Conservation (phyloP, 1,140 invertebrate genomes). For the Drosophila sproati region DNA sequence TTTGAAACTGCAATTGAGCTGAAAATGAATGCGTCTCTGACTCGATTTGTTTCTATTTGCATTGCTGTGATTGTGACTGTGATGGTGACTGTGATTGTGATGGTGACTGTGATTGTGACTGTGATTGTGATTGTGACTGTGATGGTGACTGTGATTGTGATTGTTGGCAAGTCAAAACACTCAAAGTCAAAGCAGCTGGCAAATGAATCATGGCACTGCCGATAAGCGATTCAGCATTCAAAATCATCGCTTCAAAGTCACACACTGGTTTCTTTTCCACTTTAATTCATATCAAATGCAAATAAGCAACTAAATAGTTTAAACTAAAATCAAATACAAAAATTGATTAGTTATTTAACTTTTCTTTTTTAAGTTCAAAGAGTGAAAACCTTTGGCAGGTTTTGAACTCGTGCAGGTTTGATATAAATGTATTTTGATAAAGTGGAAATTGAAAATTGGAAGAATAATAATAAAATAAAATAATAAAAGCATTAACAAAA, state of each 20-base stretch:
- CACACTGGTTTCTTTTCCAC: conserved; percentile 18
- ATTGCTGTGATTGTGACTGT: background rate
- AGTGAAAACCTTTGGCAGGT: no score
- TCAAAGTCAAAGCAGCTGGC: conserved; percentile 57
- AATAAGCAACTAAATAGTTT: no score
- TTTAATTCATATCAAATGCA: no score
- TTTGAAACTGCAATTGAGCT: conserved; percentile 8
- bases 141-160: conserved; percentile 12
- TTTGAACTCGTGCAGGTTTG: no score
- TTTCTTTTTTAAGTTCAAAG: no score
- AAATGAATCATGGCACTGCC: conserved; percentile 66
- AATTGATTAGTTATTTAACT: no score
- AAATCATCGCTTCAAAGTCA: conserved; percentile 6
- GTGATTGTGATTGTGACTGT: conserved; percentile 10
- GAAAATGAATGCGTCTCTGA: background rate
- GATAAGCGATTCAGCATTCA: conserved; percentile 61
- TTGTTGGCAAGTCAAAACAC: conserved; percentile 23
- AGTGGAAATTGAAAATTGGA: no score
- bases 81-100: background rate
- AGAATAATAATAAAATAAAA: no score
- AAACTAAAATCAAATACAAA: no score
- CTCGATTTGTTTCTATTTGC: no score
- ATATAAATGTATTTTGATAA: no score
- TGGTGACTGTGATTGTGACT: background rate
- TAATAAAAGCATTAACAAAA: background rate